phyloP scores from a whole-genome alignment of 2,888 invertebrate species.

The Xylota segnis region DNA sequence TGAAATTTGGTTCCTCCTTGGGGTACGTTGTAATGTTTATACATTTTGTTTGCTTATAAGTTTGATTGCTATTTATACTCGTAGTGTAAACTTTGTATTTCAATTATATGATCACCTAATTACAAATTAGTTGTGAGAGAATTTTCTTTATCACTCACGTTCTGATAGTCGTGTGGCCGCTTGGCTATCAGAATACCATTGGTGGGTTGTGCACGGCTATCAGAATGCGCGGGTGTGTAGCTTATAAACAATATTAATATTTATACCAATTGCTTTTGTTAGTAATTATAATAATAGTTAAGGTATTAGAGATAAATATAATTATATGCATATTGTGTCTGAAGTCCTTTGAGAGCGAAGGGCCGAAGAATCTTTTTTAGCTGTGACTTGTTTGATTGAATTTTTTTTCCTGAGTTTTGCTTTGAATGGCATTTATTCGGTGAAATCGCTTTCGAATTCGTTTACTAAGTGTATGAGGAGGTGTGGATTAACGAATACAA shows the following conservation, averaged over 20 bases:
- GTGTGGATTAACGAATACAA: no score
- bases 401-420: not conserved
- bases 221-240: not conserved
- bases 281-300: slow-evolving; percentile 49
- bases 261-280: slow-evolving; percentile 46
- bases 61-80: slow-evolving; percentile 27
- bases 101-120: slow-evolving; percentile 57
- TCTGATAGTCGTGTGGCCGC: not conserved
- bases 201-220: not conserved
- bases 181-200: not conserved
- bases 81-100: slow-evolving; percentile 11
- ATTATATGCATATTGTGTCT: slow-evolving; percentile 15
- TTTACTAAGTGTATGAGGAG: no score
- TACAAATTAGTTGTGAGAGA: slow-evolving; percentile 51
- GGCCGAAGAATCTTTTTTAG: not conserved
- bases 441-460: no score
- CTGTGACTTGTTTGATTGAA: not conserved
- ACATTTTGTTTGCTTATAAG: slow-evolving; percentile 20
- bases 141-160: not conserved
- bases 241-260: slow-evolving; percentile 18
- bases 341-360: slow-evolving; percentile 8
- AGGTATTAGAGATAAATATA: slow-evolving; percentile 40
- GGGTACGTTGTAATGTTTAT: slow-evolving; percentile 30
- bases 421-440: no score
- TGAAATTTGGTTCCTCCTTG: slow-evolving; percentile 8